Percentiles rank a stretch among this genome's conserved stretches.
phyloP scores from a whole-genome alignment of 2,888 invertebrate genomes.

The Panorpa germanica region DNA sequence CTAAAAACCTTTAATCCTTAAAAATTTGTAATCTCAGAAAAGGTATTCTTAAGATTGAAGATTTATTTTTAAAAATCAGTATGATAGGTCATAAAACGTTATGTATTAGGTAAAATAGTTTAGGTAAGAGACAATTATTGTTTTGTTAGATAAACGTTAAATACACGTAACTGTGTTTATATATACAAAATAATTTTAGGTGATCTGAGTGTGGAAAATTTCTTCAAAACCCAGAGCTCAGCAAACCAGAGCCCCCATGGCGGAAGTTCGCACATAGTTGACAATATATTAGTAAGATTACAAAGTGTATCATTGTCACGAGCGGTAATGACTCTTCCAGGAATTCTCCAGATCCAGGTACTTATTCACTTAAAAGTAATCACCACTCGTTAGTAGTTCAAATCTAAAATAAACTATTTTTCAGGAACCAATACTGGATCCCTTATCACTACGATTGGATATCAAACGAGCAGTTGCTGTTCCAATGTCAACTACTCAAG shows the following conservation, averaged over 20 bases:
- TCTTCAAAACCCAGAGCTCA: conserved; percentile 39
- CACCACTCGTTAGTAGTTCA: background rate
- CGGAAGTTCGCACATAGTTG: conserved; percentile 43
- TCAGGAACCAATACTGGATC: conserved; percentile 57
- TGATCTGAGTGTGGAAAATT: conserved; percentile 59
- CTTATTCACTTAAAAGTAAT: conserved; percentile 8
- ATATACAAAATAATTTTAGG: too few relatives aligned
- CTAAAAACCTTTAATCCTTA: too few relatives aligned
- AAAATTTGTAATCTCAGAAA: too few relatives aligned
- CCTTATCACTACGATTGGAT: conserved; percentile 49
- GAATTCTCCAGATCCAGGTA: conserved; percentile 53
- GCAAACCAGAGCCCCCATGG: too few relatives aligned
- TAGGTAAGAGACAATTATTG: too few relatives aligned
- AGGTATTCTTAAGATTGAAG: too few relatives aligned
- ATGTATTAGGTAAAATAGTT: too few relatives aligned
- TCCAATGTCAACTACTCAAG: conserved; percentile 21
- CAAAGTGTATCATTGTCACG: conserved; percentile 45
- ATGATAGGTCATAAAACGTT: too few relatives aligned
- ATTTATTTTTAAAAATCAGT: too few relatives aligned
- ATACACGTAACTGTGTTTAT: too few relatives aligned
- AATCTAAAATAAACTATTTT: conserved; percentile 11
- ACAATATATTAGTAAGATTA: conserved; percentile 51
- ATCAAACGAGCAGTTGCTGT: conserved; percentile 42
- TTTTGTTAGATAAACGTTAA: too few relatives aligned
- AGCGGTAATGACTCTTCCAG: conserved; percentile 53